Base-by-base conservation (phyloP, 2,888 invertebrate genomes). In the Drosophila nr. medialis region DNA sequence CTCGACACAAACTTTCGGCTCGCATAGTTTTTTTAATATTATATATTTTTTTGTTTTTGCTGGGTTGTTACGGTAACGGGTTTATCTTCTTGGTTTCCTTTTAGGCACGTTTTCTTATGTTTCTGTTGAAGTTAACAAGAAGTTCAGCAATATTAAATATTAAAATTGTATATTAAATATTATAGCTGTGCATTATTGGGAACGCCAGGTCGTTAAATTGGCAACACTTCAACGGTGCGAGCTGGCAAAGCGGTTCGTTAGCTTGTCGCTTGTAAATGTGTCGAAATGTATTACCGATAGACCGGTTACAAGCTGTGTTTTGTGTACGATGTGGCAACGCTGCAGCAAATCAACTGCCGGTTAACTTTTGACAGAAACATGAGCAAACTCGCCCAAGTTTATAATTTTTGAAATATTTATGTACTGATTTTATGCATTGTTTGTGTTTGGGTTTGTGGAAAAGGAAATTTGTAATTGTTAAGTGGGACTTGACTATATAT, bases 401-500 rank as follows among this genome's bases (percentile, higher is more conserved):
- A 49, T 49, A 6, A n/a, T n/a, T 32, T n/a, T 48, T 11, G 2
- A 15, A 45, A 24, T 4, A n/a, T 27, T 38, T 18, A 1, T 27
- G 36, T 32, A 10, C 30, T 15, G 32, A 21, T 53, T 53, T 13
- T 24, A 40, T 29, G 24, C 36, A 11, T 48, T 24, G 29, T 53
- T 42, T 32, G 29, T 53, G 11, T 48, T 18, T 34, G 38, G 27
- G 51, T 24, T n/a, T 18, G 59, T 29, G 59, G 36, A 29, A 29
- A 24, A 34, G 50, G 42, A 32, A 42, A 6, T 42, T 24, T 67
- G 38, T 61, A 50, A 53, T 55, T 18, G 38, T n/a, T 40, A 53
- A 42, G 59, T 68, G 71, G 64, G 55, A 81, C 78, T 81, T 83
- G 81, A 77, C 84, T 83, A 81, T 75, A 70, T 81, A 77, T 70